Conservation (phyloP, 1,140 invertebrate genomes). For the Drosophila kikkawai region DNA sequence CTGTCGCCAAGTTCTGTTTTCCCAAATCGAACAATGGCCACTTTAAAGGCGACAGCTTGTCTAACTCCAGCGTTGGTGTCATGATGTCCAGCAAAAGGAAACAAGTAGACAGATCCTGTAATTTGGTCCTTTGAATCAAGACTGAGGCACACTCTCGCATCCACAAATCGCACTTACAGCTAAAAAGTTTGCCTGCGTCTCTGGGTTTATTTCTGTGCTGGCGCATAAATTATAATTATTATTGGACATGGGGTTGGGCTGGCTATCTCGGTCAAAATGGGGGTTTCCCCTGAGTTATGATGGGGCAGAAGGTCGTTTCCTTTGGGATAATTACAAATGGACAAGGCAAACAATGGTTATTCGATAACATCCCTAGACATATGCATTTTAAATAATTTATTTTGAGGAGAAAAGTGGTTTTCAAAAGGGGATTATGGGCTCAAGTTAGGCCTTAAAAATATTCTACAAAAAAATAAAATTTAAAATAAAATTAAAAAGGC, state of each 20-base stretch:
- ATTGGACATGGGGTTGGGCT: conserved; percentile 19
- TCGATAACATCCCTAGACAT: too few relatives aligned
- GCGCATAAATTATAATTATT: conserved; percentile 81
- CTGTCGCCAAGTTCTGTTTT: conserved; percentile 12
- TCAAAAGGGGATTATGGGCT: not conserved
- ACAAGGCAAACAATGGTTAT: not conserved
- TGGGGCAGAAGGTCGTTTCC: not conserved
- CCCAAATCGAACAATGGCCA: not conserved
- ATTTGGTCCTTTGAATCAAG: conserved; percentile 26
- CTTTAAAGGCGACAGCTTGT: conserved; percentile 61
- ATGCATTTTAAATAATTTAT: not conserved
- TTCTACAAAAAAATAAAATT: not conserved
- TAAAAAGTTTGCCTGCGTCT: conserved; percentile 29
- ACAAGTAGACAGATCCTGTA: conserved; percentile 30
- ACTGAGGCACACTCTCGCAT: not conserved
- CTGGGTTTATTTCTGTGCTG: conserved; percentile 55
- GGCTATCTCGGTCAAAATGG: not conserved
- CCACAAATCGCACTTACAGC: conserved; percentile 23
- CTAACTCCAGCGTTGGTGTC: conserved; percentile 32
- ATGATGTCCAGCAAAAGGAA: not conserved
- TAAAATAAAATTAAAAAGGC: too few relatives aligned
- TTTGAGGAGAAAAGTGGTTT: not conserved
- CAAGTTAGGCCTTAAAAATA: not conserved
- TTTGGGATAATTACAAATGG: not conserved
- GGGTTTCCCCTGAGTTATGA: conserved; percentile 22